phyloP scores from a whole-genome alignment of 1,140 invertebrate genomes.

The Antheraea mylitta region DNA sequence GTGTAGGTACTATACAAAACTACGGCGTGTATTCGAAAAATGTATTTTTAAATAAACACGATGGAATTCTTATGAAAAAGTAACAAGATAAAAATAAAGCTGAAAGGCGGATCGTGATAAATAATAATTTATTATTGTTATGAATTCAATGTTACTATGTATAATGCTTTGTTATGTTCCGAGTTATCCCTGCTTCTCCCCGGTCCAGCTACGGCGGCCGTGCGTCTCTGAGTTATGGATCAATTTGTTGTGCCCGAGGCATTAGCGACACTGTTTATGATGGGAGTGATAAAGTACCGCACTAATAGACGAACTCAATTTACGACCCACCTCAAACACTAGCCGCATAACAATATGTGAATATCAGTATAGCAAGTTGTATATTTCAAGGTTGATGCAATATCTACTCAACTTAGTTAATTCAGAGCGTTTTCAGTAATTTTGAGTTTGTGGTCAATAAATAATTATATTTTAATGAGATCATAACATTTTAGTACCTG shows the following conservation, averaged over 20 bases:
- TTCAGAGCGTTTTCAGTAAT: too few species aligned
- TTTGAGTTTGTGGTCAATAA: too few species aligned
- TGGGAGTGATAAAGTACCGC: slow-evolving; percentile 3
- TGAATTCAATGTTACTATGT: too few species aligned
- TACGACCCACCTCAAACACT: slow-evolving; percentile 6
- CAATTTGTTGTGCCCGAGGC: background rate
- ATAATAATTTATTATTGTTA: background rate
- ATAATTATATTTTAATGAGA: too few species aligned
- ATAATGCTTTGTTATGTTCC: background rate
- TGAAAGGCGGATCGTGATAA: background rate
- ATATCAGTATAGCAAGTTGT: background rate
- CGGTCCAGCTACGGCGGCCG: background rate
- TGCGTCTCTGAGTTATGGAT: background rate
- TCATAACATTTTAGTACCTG: too few species aligned
- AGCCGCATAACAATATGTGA: background rate
- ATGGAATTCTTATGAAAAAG: too few species aligned
- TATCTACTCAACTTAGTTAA: too few species aligned
- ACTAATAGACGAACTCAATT: background rate
- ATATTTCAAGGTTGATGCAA: background rate
- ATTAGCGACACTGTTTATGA: slow-evolving; percentile 9
- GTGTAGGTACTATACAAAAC: too few species aligned
- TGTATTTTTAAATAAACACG: too few species aligned
- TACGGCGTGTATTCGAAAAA: too few species aligned
- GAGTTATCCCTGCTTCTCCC: background rate
- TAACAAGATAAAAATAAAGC: too few species aligned